phyloP scores from a whole-genome alignment of 2,888 invertebrate species.

The Xestia rhomboidea region DNA sequence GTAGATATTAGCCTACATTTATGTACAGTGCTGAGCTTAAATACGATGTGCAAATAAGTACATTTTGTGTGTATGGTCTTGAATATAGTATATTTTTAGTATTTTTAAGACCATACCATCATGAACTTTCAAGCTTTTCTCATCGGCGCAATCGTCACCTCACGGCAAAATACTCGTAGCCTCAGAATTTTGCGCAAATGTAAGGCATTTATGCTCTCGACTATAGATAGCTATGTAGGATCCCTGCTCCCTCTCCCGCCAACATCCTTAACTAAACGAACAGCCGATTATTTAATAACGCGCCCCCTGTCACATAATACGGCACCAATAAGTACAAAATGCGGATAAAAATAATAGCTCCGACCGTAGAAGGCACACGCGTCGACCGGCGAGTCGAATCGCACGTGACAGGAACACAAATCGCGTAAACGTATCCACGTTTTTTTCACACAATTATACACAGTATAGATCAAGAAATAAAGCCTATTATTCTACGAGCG shows the following conservation, averaged over 20 bases:
- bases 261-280: constrained; percentile 69
- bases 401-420: constrained; percentile 86
- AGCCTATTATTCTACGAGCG: constrained; percentile 41
- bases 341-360: constrained; percentile 84
- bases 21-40: background rate
- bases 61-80: background rate
- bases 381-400: constrained; percentile 79
- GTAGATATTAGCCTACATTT: background rate
- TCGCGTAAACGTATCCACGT: constrained; percentile 73
- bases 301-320: constrained; percentile 81
- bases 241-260: constrained; percentile 2
- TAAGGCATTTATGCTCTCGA: background rate
- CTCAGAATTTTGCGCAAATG: background rate
- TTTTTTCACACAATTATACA: constrained; percentile 66
- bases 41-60: background rate
- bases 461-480: constrained; percentile 68
- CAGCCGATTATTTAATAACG: constrained; percentile 81
- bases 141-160: background rate
- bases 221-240: background rate
- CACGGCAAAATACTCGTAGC: background rate
- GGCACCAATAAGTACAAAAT: constrained; percentile 84
- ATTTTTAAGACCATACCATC: background rate
- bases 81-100: too few species aligned
- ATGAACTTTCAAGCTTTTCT: background rate
- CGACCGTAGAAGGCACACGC: constrained; percentile 81